These are phyloP conservation scores for Cecidostiba fungosa DNA, from an alignment of 2,888 invertebrate species.

Conservation along the genomic window DNA sequence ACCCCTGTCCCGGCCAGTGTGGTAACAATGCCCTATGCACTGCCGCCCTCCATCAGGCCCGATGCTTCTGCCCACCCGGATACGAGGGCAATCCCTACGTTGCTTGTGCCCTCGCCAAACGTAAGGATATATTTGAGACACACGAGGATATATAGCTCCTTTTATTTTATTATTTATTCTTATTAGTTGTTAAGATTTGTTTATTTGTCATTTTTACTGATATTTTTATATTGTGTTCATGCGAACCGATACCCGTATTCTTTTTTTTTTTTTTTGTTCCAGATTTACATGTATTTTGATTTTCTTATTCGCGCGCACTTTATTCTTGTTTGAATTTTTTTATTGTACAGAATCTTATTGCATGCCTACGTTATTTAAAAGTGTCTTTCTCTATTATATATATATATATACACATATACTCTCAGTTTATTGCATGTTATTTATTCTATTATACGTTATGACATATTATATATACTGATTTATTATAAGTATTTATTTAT, in stretches of 20 bases:
- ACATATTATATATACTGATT: background rate
- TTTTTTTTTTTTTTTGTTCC: slow-evolving; percentile 49
- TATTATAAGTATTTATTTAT: slow-evolving; percentile 1
- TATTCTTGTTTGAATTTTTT: background rate
- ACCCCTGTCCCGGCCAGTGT: slow-evolving; percentile 90
- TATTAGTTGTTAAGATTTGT: background rate
- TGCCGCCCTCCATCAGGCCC: slow-evolving; percentile 89
- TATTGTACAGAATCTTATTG: slow-evolving; percentile 46
- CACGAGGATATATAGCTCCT: background rate
- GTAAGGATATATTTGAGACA: slow-evolving; percentile 43
- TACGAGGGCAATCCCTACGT: slow-evolving; percentile 89
- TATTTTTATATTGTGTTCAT: slow-evolving; percentile 12
- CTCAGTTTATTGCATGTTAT: slow-evolving; percentile 25
- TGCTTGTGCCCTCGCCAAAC: slow-evolving; percentile 50
- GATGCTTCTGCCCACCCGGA: slow-evolving; percentile 89
- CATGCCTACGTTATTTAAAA: slow-evolving; percentile 32
- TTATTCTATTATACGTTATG: slow-evolving; percentile 26
- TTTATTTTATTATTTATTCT: background rate
- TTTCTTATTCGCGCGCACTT: slow-evolving; percentile 21
- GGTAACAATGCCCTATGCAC: slow-evolving; percentile 88
- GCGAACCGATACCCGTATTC: slow-evolving; percentile 24
- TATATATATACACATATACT: slow-evolving; percentile 12
- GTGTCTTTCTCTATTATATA: background rate
- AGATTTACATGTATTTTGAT: slow-evolving; percentile 25
- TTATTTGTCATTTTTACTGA: slow-evolving; percentile 13